Conservation (phyloP, 2,888 invertebrate species). For the Meteorus cinctellus region DNA sequence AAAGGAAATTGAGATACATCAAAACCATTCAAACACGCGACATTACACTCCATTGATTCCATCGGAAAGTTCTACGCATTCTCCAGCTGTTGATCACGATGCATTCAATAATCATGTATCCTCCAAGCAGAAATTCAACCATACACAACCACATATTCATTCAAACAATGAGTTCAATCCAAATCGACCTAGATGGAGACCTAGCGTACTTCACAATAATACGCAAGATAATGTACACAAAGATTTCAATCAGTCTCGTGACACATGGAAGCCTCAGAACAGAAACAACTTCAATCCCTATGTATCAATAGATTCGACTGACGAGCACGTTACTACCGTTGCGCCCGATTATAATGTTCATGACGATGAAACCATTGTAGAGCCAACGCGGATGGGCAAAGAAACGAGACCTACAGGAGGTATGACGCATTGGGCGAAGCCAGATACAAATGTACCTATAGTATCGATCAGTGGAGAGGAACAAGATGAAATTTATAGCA, state of each 20-base stretch:
- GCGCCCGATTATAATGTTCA: constrained; percentile 20
- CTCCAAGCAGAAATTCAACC: constrained; percentile 23
- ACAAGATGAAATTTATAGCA: constrained; percentile 5
- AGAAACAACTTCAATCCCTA: constrained; percentile 21
- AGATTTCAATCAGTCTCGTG: constrained; percentile 35
- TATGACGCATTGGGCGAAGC: constrained; percentile 15
- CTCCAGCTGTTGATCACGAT: neutral
- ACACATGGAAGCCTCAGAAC: constrained; percentile 9
- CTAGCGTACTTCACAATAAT: constrained; percentile 29
- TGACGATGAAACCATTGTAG: constrained; percentile 8
- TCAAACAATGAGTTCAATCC: constrained; percentile 33
- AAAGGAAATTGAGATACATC: constrained; percentile 59
- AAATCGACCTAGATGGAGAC: constrained; percentile 42
- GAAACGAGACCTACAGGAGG: neutral
- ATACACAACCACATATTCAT: constrained; percentile 30
- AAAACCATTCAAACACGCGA: constrained; percentile 61
- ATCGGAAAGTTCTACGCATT: constrained; percentile 9
- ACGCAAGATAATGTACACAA: constrained; percentile 31
- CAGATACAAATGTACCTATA: constrained; percentile 46
- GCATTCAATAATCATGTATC: constrained; percentile 19
- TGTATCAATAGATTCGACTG: constrained; percentile 26
- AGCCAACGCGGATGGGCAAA: neutral
- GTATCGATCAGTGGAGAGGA: constrained; percentile 55
- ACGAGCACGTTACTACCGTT: neutral
- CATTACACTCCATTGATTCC: constrained; percentile 45